These are phyloP conservation scores for Hirundichthys speculiger DNA, from an alignment of 2,113 vertebrate genomes.

Conservation along the genomic window DNA sequence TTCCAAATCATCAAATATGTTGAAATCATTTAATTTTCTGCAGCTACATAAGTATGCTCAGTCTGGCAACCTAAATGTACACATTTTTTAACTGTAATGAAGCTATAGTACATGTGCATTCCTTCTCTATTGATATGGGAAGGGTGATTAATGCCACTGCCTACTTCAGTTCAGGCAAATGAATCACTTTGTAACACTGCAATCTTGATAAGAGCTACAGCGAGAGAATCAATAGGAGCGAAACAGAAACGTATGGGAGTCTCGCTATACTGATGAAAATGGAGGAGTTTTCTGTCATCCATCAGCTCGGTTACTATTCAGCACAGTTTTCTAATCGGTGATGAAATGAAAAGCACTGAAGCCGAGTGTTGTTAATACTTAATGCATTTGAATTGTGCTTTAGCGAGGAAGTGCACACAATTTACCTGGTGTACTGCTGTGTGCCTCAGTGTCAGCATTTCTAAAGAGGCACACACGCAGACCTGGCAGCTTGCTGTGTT, in stretches of 20 bases:
- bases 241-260: constrained; percentile 63
- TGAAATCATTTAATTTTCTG: too few species aligned
- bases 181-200: constrained; percentile 67
- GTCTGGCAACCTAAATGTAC: constrained; percentile 14
- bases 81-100: constrained; percentile 50
- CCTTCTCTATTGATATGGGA: constrained; percentile 63
- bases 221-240: constrained; percentile 70
- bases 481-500: constrained; percentile 21
- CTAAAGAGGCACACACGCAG: constrained; percentile 1
- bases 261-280: constrained; percentile 68
- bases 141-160: constrained; percentile 72
- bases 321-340: constrained; percentile 57
- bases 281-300: constrained; percentile 63
- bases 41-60: too few species aligned
- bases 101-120: constrained; percentile 54
- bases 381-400: constrained; percentile 29
- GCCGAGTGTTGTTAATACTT: constrained; percentile 42
- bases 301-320: constrained; percentile 63
- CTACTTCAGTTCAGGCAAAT: constrained; percentile 66
- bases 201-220: constrained; percentile 79
- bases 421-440: constrained; percentile 24
- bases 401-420: constrained; percentile 10
- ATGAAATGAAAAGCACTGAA: constrained; percentile 36
- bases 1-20: too few species aligned
- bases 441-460: constrained; percentile 6